Base-by-base conservation (phyloP, 2,888 invertebrate species). In the Troglohyphantes excavatus region DNA sequence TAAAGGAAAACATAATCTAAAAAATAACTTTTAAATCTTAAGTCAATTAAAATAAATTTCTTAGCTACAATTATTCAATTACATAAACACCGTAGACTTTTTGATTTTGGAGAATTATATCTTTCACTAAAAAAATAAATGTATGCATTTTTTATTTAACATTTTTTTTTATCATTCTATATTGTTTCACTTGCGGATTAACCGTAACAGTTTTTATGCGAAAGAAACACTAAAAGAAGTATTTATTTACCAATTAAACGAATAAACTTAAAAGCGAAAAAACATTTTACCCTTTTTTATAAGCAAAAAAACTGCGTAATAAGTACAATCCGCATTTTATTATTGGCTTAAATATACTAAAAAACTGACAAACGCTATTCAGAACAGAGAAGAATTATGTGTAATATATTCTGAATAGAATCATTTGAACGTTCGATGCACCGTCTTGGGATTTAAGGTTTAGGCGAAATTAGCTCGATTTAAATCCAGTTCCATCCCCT, bases 321-420 rank as follows among this genome's bases (percentile, higher is more conserved):
- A 61, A 78, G 7, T 3, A 39, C 21, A 78, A 3, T 17, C 17
- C 33, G 33, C 33, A 27, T 78, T 78, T 78, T 78, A 63, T 26
- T 46, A 46, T 13, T 17, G 61, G 63, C 78, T 78, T 65, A 63
- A 39, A 39, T 13, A 43, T 63, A 23, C 43, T 78, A 63, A 65
- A 78, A 75, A 81, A 75, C 73, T 81, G 81, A 73, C 70, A 65
- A 79, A 79, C 21, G 79, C 72, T 17, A 72, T 86, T 59, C 46
- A 43, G 17, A 63, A 72, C 43, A 29, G 19, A 59, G 39, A 87
- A 75, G 87, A 87, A 87, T 87, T 87, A 81, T 87, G 81, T 87
- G 87, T 81, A 67, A 87, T 75, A 81, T 73, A 81, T 87, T 81
- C 79, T 23, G 39, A 33, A 46, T 46, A 46, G 53, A 72, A 43